Percentiles rank a stretch among this genome's conserved stretches.
Conservation (phyloP, 1,140 invertebrate genomes). For the Drosophila ogumai region DNA sequence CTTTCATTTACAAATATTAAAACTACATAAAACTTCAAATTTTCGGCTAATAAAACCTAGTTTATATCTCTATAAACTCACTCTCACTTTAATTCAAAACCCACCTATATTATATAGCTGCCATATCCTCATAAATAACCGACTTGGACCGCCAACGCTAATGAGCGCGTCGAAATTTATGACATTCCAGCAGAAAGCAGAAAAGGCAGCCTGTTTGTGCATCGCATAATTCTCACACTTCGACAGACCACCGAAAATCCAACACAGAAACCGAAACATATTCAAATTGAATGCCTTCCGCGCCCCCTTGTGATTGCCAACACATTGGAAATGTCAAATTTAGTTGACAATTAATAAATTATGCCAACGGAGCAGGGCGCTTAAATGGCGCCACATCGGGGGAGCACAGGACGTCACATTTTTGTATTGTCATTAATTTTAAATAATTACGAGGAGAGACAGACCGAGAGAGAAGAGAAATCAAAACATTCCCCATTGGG, state of each 20-base stretch:
- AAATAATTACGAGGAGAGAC: constrained; percentile 72
- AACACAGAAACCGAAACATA: constrained; percentile 51
- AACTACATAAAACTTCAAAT: neutral
- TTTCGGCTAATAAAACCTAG: neutral
- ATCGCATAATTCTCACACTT: constrained; percentile 79
- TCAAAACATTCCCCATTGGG: constrained; percentile 72
- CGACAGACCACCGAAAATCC: constrained; percentile 57
- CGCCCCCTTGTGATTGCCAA: constrained; percentile 23
- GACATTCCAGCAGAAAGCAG: constrained; percentile 56
- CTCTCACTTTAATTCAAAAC: neutral
- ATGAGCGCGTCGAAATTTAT: constrained; percentile 79
- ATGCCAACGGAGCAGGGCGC: constrained; percentile 58
- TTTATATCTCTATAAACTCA: neutral
- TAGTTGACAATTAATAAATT: constrained; percentile 84
- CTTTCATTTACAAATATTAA: neutral
- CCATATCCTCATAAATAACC: constrained; percentile 38
- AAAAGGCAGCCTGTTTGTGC: constrained; percentile 48
- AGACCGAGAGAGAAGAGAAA: constrained; percentile 44
- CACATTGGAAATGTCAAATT: constrained; percentile 83
- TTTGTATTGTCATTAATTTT: constrained; percentile 81
- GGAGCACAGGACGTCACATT: constrained; percentile 63
- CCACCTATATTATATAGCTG: constrained; percentile 11
- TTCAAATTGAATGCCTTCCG: constrained; percentile 69
- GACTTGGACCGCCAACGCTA: constrained; percentile 46
- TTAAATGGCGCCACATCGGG: constrained; percentile 73